phyloP scores from a whole-genome alignment of 2,888 invertebrate species.

The Agrilus biguttatus region DNA sequence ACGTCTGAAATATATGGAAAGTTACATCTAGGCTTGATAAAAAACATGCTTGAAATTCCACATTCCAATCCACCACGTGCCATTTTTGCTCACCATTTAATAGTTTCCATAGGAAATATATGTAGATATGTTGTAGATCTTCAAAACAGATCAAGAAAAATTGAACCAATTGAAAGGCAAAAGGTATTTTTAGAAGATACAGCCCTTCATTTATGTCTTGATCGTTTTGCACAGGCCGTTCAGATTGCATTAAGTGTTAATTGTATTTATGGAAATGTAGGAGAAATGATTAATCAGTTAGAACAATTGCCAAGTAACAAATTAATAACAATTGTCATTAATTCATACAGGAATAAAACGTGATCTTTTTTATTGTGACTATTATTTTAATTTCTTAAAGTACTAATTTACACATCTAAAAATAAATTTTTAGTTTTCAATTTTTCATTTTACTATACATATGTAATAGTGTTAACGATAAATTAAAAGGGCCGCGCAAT shows the following conservation, averaged over 20 bases:
- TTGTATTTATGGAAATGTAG: slow-evolving; percentile 68
- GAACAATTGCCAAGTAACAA: slow-evolving; percentile 49
- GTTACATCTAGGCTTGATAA: slow-evolving; percentile 51
- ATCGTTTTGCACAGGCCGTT: slow-evolving; percentile 69
- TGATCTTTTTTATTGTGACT: background rate
- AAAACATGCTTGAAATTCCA: slow-evolving; percentile 44
- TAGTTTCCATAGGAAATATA: slow-evolving; percentile 14
- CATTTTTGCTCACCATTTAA: slow-evolving; percentile 47
- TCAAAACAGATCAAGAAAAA: slow-evolving; percentile 7
- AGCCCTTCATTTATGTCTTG: slow-evolving; percentile 45
- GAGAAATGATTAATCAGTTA: slow-evolving; percentile 46
- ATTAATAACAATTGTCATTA: slow-evolving; percentile 48
- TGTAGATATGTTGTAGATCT: slow-evolving; percentile 11
- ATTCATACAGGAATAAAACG: slow-evolving; percentile 37
- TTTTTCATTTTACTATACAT: too few relatives aligned
- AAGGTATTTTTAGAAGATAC: slow-evolving; percentile 13
- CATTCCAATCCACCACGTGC: slow-evolving; percentile 40
- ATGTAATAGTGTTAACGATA: too few relatives aligned
- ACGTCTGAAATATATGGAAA: slow-evolving; percentile 41
- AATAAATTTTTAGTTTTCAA: too few relatives aligned
- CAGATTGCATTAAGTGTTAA: slow-evolving; percentile 67
- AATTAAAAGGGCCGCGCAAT: too few relatives aligned
- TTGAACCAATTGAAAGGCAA: slow-evolving; percentile 7
- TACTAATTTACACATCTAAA: too few relatives aligned
- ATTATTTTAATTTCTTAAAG: background rate